Base-by-base conservation (phyloP, 2,113 vertebrate genomes). In the Thamnophis sirtalis region DNA sequence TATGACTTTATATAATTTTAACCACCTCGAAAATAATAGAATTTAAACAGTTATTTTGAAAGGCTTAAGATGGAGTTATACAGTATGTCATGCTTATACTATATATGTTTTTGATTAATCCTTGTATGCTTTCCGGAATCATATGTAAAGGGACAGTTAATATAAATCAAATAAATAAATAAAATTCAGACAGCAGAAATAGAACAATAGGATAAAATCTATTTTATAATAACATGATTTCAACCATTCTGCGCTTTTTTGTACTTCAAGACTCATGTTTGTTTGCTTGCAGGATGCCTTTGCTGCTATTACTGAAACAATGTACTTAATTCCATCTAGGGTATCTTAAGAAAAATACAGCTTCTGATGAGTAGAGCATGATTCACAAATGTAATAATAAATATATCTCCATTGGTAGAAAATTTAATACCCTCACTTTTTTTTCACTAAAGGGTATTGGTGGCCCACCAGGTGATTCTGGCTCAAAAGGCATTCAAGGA, bases 381-480 rank as follows among this genome's bases (percentile, higher is more conserved):
- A 38, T 80, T 80, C 5, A 80, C 17, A 38, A 80, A 80, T 38
- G n/a, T 73, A 73, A 73, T 73, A 33, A 73, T 68, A 33, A 68
- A 68, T 73, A 73, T 1, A 0, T 2, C 0, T 6, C 33, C 91
- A 15, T 93, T 92, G 54, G 90, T 9, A 90, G 33, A 63, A 50
- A 95, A 58, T 87, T 96, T 91, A 96, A 93, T 94, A 28, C 94
- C 9, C 5, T 92, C 11, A 50, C 96, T 93, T 96, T 93, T 28
- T 89, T 63, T 58, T 95, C 93, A 92, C 73, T 86, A 7, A 93
- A 99, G 98, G 98, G 98, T 95, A 90, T 97, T 28, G 94, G 88
- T 56, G 98, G 99, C 94, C 96, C 87, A 86, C 95, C 97, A 86
- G 98, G 98, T 43, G 98, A 98, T 22, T 96, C 95, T 90, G 98